Percentiles rank a stretch among this genome's conserved stretches.
phyloP scores from a whole-genome alignment of 2,888 invertebrate genomes.

The Seira musarum region DNA sequence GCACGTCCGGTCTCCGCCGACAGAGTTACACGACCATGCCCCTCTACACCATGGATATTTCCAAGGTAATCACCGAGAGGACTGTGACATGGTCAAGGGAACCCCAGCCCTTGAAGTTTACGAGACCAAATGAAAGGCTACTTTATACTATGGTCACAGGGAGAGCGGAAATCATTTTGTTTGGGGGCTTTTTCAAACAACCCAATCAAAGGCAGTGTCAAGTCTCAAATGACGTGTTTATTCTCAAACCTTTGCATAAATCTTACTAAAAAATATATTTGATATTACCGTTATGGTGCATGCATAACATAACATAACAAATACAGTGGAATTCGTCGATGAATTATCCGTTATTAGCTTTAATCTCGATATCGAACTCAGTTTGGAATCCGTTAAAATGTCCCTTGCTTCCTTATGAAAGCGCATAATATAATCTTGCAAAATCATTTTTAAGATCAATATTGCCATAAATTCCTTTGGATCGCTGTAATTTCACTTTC shows the following conservation, averaged over 20 bases:
- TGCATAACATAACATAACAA: too few relatives aligned
- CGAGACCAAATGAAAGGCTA: conserved; percentile 90
- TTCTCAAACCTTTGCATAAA: conserved; percentile 65
- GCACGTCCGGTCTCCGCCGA: conserved; percentile 59
- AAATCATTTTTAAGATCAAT: too few relatives aligned
- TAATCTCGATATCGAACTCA: too few relatives aligned
- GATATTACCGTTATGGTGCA: too few relatives aligned
- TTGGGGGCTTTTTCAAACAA: conserved; percentile 95
- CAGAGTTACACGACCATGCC: conserved; percentile 63
- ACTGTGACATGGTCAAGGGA: conserved; percentile 71
- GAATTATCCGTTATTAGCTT: too few relatives aligned
- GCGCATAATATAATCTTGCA: too few relatives aligned
- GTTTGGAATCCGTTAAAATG: too few relatives aligned
- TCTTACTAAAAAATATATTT: conserved; percentile 60
- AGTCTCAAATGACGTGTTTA: conserved; percentile 68
- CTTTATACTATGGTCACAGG: conserved; percentile 92
- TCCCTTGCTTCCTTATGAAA: too few relatives aligned
- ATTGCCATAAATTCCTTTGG: too few relatives aligned
- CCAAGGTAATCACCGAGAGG: conserved; percentile 62
- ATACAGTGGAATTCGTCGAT: too few relatives aligned
- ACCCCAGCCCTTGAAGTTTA: conserved; percentile 77
- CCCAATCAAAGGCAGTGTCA: conserved; percentile 62
- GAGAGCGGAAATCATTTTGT: conserved; percentile 93
- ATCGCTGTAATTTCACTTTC: too few relatives aligned
- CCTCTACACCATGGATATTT: conserved; percentile 67